Evolutionary conservation across 2,113 vertebrate genomes (phyloP).

Genomic region (Mandrillus leucophaeus): DNA sequence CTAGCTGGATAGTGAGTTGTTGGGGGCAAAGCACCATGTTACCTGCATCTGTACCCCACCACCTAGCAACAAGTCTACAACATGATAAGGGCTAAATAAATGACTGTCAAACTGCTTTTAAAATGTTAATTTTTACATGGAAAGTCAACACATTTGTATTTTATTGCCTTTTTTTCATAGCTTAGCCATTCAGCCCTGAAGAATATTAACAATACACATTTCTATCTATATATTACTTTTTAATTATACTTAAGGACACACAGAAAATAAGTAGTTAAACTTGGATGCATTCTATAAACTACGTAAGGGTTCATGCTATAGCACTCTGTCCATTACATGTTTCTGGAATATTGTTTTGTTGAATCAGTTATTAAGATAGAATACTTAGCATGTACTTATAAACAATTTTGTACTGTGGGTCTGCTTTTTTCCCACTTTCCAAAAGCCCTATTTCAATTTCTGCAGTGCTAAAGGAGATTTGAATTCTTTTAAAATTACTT

Average conservation of each 20-base stretch:
- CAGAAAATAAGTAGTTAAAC: background rate
- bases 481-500: background rate
- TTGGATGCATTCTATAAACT: background rate
- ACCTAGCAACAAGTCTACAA: background rate
- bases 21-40: background rate
- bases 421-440: background rate
- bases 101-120: background rate
- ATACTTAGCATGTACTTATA: background rate
- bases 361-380: background rate
- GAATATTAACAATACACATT: background rate
- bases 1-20: background rate
- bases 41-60: background rate
- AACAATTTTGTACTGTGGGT: background rate
- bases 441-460: background rate
- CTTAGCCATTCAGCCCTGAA: background rate
- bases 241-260: background rate
- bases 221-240: background rate
- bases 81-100: background rate
- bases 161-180: background rate
- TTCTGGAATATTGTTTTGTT: background rate
- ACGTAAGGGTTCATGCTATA: background rate
- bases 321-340: background rate
- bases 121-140: background rate
- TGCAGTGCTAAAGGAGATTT: background rate
- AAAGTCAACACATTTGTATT: background rate